Evolutionary conservation across 2,888 invertebrate species (phyloP).

Genomic region (Acanthococcus lagerstroemiae): DNA sequence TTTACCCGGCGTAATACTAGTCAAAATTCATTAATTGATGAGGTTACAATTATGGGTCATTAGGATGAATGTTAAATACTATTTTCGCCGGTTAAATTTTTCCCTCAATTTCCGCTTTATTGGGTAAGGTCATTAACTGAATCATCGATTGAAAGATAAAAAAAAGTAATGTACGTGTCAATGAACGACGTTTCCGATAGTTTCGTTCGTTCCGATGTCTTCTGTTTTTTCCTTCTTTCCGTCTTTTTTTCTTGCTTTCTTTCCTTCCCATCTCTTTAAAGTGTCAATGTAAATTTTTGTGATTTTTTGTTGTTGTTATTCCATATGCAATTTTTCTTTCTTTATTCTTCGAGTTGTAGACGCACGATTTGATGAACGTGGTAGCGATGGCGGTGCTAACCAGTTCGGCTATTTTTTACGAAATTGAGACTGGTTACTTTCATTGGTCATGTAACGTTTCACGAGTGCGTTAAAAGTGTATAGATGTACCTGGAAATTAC

Average conservation of each 20-base stretch:
- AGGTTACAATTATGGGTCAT: conserved; percentile 17
- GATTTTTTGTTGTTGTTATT: too few relatives aligned
- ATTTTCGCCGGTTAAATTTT: conserved; percentile 13
- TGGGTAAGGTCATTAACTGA: conserved; percentile 26
- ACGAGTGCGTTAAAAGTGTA: too few relatives aligned
- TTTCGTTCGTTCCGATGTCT: conserved; percentile 9
- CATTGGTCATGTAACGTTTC: too few relatives aligned
- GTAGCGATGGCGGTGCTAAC: too few relatives aligned
- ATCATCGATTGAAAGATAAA: conserved; percentile 11
- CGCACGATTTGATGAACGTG: too few relatives aligned
- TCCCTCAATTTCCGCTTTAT: conserved; percentile 10
- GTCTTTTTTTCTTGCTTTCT: background rate
- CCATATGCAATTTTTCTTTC: too few relatives aligned
- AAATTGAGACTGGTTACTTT: too few relatives aligned
- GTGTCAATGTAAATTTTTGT: too few relatives aligned
- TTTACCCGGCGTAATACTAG: too few relatives aligned
- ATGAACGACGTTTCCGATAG: conserved; percentile 22
- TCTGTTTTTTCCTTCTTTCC: background rate
- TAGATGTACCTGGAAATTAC: too few relatives aligned
- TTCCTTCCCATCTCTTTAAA: background rate
- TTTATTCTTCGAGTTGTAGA: too few relatives aligned
- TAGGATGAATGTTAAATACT: conserved; percentile 25
- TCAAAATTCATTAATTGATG: conserved; percentile 16
- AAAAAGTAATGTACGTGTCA: conserved; percentile 13
- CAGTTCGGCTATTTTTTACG: too few relatives aligned